Base-by-base conservation (phyloP, 2,113 vertebrate species). In the Podarcis muralis region DNA sequence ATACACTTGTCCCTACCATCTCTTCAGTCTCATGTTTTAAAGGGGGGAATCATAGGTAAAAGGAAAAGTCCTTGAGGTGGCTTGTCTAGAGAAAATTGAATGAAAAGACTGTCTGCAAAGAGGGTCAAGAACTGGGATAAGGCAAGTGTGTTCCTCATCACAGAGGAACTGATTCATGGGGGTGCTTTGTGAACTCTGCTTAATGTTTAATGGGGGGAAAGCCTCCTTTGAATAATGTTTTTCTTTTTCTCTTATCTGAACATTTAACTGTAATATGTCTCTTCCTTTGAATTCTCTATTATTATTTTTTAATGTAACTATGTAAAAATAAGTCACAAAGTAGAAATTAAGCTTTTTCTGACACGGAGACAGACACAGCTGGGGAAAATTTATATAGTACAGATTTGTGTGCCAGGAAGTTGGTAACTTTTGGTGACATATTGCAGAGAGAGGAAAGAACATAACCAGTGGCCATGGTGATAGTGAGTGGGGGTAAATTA, bases 401-500 rank as follows among this genome's bases (percentile, higher is more conserved):
- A 62, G 68, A 82, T 48, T 79, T 57, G 62, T 37, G 15, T n/a
- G 18, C 85, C 18, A 72, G 83, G 65, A 88, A 27, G 81, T 85
- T 82, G 77, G 71, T 62, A 72, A 48, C 9, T 92, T 59, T 89
- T 91, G 85, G 85, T 93, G 86, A 25, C 25, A 92, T 68, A 32
- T 84, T 53, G 90, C 88, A 66, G n/a, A 88, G 86, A 71, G 53
- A 90, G 86, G 80, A 91, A 71, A 69, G 25, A 40, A 59, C 40
- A 40, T 59, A 72, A 80, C 78, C n/a, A 80, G 78, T 74, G 68
- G 78, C 68, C 69, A 40, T 62, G 32, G 43, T 75, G 92, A 93
- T 94, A 90, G 83, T 81, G 82, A 76, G 12, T 84, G 87, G 74
- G 87, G 88, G 80, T 43, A 92, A 92, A 78, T 92, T 87, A 93